Evolutionary conservation across 2,113 vertebrate genomes (phyloP).

Genomic region (Mionectes macconnelli): DNA sequence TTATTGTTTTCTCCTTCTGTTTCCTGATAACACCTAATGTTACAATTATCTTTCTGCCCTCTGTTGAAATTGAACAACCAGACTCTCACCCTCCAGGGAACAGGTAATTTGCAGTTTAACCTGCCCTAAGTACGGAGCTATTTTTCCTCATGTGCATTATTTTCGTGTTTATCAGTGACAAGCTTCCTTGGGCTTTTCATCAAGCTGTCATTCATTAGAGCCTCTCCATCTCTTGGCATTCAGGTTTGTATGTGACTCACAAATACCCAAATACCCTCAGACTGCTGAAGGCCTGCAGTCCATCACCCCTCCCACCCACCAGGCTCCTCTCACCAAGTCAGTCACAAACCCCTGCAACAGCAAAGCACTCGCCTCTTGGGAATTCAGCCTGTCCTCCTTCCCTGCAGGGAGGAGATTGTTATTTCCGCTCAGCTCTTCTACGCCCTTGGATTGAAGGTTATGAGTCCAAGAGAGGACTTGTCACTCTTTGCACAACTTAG

Average conservation of each 20-base stretch:
- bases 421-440: neutral
- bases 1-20: neutral
- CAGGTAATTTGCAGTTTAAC: neutral
- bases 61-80: neutral
- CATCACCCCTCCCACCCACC: neutral
- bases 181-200: neutral
- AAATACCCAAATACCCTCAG: fast-evolving
- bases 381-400: neutral
- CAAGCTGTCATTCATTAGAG: neutral
- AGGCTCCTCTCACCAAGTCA: neutral
- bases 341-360: neutral
- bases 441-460: neutral
- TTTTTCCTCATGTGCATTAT: neutral
- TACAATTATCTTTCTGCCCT: neutral
- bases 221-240: neutral
- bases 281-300: neutral
- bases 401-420: neutral
- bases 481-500: neutral
- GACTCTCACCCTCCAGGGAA: neutral
- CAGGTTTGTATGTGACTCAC: neutral
- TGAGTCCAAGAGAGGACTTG: neutral
- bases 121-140: neutral
- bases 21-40: neutral
- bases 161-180: neutral
- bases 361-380: fast-evolving